Percentiles rank a stretch among this genome's conserved stretches.
Conservation (phyloP, 2,113 vertebrate species). For the Oxyura jamaicensis region DNA sequence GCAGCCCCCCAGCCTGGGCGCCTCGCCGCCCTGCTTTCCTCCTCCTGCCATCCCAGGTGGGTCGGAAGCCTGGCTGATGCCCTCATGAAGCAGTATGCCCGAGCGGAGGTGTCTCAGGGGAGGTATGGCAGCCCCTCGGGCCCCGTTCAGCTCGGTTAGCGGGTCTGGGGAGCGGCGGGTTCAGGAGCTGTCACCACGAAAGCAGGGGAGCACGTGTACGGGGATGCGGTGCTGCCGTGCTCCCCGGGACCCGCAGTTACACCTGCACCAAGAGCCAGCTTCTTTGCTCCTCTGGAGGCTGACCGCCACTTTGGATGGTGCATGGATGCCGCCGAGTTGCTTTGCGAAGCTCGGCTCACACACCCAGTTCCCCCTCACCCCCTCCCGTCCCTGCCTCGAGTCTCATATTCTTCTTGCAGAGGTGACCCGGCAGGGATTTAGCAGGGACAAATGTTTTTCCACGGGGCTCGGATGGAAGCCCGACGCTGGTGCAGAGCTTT, state of each 20-base stretch:
- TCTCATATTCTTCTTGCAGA: neutral
- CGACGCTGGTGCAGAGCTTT: conserved; percentile 8
- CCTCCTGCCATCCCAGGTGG: neutral
- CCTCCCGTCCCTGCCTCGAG: neutral
- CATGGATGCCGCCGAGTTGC: neutral
- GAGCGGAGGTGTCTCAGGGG: neutral
- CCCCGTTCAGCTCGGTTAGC: neutral
- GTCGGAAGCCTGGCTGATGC: neutral
- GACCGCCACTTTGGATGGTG: neutral
- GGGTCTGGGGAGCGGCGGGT: neutral
- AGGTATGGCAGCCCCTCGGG: neutral
- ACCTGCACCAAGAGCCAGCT: neutral
- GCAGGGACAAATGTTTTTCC: conserved; percentile 27
- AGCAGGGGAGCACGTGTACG: neutral
- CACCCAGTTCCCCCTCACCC: neutral
- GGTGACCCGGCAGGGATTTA: conserved; percentile 15
- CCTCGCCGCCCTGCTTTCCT: neutral
- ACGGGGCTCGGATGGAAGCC: neutral
- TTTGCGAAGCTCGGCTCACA: neutral
- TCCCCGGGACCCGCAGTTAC: neutral
- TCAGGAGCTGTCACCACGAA: neutral
- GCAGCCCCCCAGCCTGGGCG: neutral
- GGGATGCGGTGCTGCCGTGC: neutral
- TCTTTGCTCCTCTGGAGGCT: neutral
- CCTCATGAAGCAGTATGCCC: neutral